phyloP scores from a whole-genome alignment of 2,888 invertebrate species.

The Meandrusa payeni region DNA sequence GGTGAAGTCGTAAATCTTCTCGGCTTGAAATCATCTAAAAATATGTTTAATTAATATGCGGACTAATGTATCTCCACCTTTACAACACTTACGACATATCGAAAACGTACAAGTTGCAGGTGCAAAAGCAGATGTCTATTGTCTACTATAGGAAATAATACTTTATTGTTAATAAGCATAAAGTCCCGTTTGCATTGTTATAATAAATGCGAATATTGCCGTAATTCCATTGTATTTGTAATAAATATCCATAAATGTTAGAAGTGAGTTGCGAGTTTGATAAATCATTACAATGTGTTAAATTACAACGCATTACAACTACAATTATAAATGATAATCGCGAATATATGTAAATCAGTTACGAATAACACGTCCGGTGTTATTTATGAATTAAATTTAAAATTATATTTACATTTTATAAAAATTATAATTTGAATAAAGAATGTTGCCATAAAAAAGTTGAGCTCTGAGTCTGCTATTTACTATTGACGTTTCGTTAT shows the following conservation, averaged over 20 bases:
- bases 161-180: background rate
- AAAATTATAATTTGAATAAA: too few species aligned
- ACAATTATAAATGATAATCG: conserved; percentile 13
- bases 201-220: background rate
- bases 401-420: too few species aligned
- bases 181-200: conserved; percentile 11
- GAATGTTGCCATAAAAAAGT: too few species aligned
- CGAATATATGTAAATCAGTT: conserved; percentile 8
- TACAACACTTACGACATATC: conserved; percentile 5
- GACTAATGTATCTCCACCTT: conserved; percentile 4
- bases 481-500: too few species aligned
- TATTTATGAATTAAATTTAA: conserved; percentile 1
- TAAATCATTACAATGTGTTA: conserved; percentile 24
- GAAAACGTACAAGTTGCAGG: conserved; percentile 11
- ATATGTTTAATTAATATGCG: too few species aligned
- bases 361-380: background rate
- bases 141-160: conserved; percentile 7
- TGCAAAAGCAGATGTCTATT: conserved; percentile 17
- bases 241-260: conserved; percentile 20
- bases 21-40: too few species aligned
- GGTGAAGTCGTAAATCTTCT: too few species aligned
- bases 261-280: background rate
- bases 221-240: conserved; percentile 7
- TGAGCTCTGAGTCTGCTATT: too few species aligned
- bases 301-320: conserved; percentile 18